Evolutionary conservation across 2,888 invertebrate species (phyloP), one percentile per base, ranked within the genome.

Genomic region (Oscheius sp.): DNA sequence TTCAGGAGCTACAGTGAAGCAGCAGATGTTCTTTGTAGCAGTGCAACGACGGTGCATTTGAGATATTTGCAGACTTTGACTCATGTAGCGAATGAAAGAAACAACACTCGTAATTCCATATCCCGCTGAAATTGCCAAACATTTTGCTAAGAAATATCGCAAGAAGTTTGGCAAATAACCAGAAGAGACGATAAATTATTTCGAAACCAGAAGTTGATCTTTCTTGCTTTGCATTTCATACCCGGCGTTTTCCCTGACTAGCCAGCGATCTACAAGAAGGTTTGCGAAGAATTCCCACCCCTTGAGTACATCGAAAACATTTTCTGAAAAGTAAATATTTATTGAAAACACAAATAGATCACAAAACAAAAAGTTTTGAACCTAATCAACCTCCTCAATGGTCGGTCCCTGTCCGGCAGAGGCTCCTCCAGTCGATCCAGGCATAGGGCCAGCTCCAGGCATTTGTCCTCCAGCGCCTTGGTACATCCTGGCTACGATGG

Each of bases 401-500:
- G 91, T 91, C 75, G 91, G 91, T 78, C 85, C 83, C 75, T 91
- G 91, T 78, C 85, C 83, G 23, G 73, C 74, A 6, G 5, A 3
- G 69, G 90, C 90, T 56, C 5, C 3, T 35, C 78, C 77, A 9
- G 91, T 92, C 25, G 92, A 93, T 55, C 92, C 92, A 91, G 92
- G 91, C 79, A 93, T 93, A 9, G 35, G 35, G 9, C 35, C 35
- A 35, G 35, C 35, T 6, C 9, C 9, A 74, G 93, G 93, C 74
- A 93, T 93, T 6, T 86, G 93, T 74, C 93, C 93, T 74, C 93
- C 93, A 9, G 87, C 93, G 46, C 93, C 92, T 91, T 94, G 94
- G 92, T 96, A 95, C 91, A 97, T 90, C 91, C 95, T 96, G 74
- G 95, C 94, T 89, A 96, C 94, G 90, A 96, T 95, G 29, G 96